phyloP scores from a whole-genome alignment of 2,888 invertebrate species.

The Cetonia aurata region DNA sequence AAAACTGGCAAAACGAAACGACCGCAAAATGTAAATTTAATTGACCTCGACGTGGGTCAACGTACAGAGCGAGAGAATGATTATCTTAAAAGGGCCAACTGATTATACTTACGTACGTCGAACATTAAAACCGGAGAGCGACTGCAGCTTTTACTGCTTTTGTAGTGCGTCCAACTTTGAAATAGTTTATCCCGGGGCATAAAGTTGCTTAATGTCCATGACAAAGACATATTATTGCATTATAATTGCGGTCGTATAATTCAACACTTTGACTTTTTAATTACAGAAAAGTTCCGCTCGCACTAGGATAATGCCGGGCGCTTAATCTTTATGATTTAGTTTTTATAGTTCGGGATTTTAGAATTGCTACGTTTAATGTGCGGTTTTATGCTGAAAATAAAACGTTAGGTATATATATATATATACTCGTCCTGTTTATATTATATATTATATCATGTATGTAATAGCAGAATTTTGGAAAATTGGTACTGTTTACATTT shows the following conservation, averaged over 20 bases:
- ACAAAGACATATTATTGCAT: constrained; percentile 26
- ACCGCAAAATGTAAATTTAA: neutral
- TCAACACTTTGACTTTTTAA: constrained; percentile 22
- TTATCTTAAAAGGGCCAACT: constrained; percentile 1
- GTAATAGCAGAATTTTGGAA: too few species aligned
- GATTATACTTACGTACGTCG: neutral
- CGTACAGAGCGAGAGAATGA: neutral
- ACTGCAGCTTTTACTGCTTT: neutral
- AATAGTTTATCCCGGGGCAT: constrained; percentile 1
- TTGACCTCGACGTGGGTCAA: constrained; percentile 5
- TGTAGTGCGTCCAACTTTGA: constrained; percentile 14
- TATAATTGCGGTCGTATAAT: constrained; percentile 32
- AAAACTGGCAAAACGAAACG: too few species aligned
- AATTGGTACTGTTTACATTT: too few species aligned
- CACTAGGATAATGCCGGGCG: neutral
- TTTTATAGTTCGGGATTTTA: constrained; percentile 23
- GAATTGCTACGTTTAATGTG: constrained; percentile 24
- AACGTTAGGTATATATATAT: constrained; percentile 19
- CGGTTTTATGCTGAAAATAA: constrained; percentile 30
- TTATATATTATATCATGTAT: too few species aligned
- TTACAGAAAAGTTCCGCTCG: constrained; percentile 10
- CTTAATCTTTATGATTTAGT: constrained; percentile 33
- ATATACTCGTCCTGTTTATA: too few species aligned
- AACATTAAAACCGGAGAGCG: neutral
- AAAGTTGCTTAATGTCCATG: constrained; percentile 23